phyloP scores from a whole-genome alignment of 2,113 vertebrate species.

The Urocitellus parryii region DNA sequence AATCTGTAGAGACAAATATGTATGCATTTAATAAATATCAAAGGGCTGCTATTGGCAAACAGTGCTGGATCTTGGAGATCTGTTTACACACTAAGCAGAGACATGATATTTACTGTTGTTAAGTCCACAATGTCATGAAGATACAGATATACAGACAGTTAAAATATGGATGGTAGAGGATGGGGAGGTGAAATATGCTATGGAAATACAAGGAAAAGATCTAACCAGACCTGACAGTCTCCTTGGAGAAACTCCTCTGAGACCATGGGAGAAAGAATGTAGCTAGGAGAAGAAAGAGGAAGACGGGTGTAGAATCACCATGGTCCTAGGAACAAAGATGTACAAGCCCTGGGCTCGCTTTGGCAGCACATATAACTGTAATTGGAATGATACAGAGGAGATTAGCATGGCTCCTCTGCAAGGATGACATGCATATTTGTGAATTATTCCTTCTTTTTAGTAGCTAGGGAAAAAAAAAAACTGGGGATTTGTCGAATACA shows the following conservation, averaged over 20 bases:
- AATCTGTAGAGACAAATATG: background rate
- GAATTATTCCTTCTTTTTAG: too few species aligned
- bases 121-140: background rate
- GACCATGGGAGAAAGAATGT: background rate
- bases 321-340: background rate
- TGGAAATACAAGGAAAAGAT: background rate
- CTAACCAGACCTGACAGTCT: background rate
- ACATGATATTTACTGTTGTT: background rate
- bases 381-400: too few species aligned
- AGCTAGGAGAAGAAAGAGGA: background rate
- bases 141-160: background rate
- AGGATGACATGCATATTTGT: too few species aligned
- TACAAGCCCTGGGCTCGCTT: background rate
- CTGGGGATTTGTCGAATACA: too few species aligned
- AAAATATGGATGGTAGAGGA: background rate
- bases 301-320: background rate
- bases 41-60: background rate
- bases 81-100: background rate
- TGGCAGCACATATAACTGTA: too few species aligned
- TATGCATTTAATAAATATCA: background rate
- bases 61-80: background rate
- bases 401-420: too few species aligned
- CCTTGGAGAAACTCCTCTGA: background rate
- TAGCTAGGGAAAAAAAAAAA: too few species aligned
- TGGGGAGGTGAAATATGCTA: background rate